These are phyloP conservation scores for Lamellibrachia satsuma DNA, from an alignment of 2,888 invertebrate species.

Conservation along the genomic window DNA sequence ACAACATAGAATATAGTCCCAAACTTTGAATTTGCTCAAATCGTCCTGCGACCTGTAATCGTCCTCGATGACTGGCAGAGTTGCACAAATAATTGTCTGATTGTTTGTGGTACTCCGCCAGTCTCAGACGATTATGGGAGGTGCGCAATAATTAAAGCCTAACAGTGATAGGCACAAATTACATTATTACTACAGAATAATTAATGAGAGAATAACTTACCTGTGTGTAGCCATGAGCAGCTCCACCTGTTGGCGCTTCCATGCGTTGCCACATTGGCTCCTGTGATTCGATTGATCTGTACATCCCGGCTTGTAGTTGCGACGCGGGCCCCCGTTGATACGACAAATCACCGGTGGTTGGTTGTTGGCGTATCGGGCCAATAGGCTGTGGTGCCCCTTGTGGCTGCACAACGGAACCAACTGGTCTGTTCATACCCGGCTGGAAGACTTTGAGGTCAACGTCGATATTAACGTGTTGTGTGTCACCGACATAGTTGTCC, in stretches of 20 bases:
- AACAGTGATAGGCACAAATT: too few species aligned
- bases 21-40: too few species aligned
- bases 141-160: too few species aligned
- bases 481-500: not conserved
- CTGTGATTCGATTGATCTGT: not conserved
- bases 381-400: not conserved
- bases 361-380: not conserved
- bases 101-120: too few species aligned
- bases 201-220: not conserved
- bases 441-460: not conserved
- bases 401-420: not conserved
- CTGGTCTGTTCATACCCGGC: not conserved
- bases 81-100: too few species aligned
- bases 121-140: too few species aligned
- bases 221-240: not conserved
- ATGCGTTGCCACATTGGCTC: constrained; percentile 17
- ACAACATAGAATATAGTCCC: too few species aligned
- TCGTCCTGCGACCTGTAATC: too few species aligned
- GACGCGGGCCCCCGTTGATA: not conserved
- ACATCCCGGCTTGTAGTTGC: not conserved
- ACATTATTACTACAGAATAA: not conserved
- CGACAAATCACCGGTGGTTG: not conserved
- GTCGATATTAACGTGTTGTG: not conserved
- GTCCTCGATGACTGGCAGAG: too few species aligned
- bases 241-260: not conserved